phyloP scores from a whole-genome alignment of 2,888 invertebrate genomes.

The Caenorhabditis auriculariae region DNA sequence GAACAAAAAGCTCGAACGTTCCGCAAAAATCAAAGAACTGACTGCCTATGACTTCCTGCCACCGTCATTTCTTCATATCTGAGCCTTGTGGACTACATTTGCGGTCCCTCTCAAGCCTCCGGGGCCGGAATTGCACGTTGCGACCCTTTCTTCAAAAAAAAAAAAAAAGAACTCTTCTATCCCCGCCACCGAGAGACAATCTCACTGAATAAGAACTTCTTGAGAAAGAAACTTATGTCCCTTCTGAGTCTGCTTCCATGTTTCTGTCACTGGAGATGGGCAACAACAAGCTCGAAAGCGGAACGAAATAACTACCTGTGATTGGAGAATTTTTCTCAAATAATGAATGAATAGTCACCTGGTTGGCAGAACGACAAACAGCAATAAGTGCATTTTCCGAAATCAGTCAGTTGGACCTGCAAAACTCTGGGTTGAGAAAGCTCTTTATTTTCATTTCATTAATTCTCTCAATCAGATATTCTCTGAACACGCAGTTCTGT shows the following conservation, averaged over 20 bases:
- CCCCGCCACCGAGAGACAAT: background rate
- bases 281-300: conserved; percentile 88
- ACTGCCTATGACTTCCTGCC: conserved; percentile 95
- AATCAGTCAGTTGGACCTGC: conserved; percentile 89
- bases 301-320: conserved; percentile 89
- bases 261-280: conserved; percentile 80
- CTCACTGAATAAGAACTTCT: conserved; percentile 87
- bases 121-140: conserved; percentile 57
- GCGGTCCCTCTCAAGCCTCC: conserved; percentile 44
- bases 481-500: no score
- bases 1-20: no score
- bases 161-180: background rate
- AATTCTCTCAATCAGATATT: no score
- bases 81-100: conserved; percentile 41
- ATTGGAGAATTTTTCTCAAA: background rate
- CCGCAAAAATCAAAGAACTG: no score
- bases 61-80: conserved; percentile 78
- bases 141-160: conserved; percentile 34
- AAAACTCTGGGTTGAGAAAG: no score
- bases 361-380: conserved; percentile 96
- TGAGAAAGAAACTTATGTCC: conserved; percentile 80
- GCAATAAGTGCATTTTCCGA: conserved; percentile 97
- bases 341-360: conserved; percentile 24
- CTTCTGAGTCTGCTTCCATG: conserved; percentile 91
- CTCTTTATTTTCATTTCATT: no score